phyloP scores from a whole-genome alignment of 2,113 vertebrate species.

The Sakesphorus luctuosus region DNA sequence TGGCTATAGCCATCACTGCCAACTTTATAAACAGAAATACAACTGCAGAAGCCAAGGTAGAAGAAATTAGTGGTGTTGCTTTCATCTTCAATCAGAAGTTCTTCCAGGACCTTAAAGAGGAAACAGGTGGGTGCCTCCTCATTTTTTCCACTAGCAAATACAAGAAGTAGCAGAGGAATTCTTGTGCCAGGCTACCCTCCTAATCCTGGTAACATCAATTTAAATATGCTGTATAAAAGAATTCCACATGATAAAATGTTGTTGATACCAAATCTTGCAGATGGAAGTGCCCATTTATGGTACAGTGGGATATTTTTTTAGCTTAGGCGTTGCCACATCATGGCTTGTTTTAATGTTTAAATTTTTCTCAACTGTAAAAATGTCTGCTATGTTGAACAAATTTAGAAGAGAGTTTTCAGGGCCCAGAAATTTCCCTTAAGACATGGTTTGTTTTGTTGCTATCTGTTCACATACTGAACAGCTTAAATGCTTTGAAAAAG shows the following conservation, averaged over 20 bases:
- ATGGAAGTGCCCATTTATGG: conserved; percentile 2
- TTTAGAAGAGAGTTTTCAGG: conserved; percentile 25
- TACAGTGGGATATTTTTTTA: background rate
- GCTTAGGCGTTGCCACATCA: background rate
- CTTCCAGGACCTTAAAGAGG: conserved; percentile 95
- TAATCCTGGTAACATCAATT: background rate
- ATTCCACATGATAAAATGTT: background rate
- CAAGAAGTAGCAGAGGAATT: background rate
- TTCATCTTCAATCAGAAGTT: conserved; percentile 99
- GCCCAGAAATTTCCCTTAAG: conserved; percentile 17
- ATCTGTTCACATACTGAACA: background rate
- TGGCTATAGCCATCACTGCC: conserved; percentile 97
- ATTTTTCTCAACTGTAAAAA: conserved; percentile 46
- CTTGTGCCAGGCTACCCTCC: background rate
- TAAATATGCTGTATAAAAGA: background rate
- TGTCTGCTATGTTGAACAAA: conserved; percentile 29
- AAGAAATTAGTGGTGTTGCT: conserved; percentile 98
- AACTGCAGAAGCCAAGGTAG: conserved; percentile 94
- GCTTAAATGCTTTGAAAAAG: background rate
- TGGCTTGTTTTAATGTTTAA: conserved; percentile 20
- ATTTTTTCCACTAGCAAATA: background rate
- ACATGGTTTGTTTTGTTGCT: conserved; percentile 33
- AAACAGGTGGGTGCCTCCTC: conserved; percentile 83
- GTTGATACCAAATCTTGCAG: background rate
- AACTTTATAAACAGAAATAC: conserved; percentile 99